Percentiles rank a stretch among this genome's conserved stretches.
phyloP scores from a whole-genome alignment of 2,113 vertebrate genomes.

The Orthochromis indermauri region DNA sequence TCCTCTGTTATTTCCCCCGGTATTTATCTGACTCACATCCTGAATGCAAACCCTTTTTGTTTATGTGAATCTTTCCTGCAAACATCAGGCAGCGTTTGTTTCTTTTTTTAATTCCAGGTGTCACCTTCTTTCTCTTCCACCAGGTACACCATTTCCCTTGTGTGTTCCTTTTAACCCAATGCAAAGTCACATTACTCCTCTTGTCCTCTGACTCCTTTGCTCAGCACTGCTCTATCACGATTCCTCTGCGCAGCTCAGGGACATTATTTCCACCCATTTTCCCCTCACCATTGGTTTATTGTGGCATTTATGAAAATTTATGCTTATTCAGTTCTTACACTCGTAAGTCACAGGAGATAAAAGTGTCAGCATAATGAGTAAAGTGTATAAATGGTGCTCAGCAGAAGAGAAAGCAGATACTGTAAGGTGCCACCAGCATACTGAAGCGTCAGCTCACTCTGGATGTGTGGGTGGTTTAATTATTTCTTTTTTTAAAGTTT shows the following conservation, averaged over 20 bases:
- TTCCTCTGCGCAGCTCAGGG: not conserved
- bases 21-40: not conserved
- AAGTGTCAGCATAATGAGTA: not conserved
- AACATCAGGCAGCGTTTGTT: not conserved
- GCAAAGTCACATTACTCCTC: not conserved
- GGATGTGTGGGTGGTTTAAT: slow-evolving; percentile 1
- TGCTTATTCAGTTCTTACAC: not conserved
- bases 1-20: not conserved
- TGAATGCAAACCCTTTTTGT: not conserved
- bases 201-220: not conserved
- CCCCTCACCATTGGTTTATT: not conserved
- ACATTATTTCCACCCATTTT: not conserved
- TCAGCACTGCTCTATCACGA: not conserved
- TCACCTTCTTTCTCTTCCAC: not conserved
- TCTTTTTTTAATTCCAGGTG: not conserved
- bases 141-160: not conserved
- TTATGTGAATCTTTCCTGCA: not conserved
- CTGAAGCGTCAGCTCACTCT: not conserved
- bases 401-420: not conserved
- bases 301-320: not conserved
- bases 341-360: not conserved
- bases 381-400: slow-evolving; percentile 3
- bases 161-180: not conserved
- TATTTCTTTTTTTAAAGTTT: not conserved
- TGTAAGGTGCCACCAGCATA: not conserved